Evolutionary conservation across 1,140 invertebrate species (phyloP).

Genomic region (Paraescarpia echinospica): DNA sequence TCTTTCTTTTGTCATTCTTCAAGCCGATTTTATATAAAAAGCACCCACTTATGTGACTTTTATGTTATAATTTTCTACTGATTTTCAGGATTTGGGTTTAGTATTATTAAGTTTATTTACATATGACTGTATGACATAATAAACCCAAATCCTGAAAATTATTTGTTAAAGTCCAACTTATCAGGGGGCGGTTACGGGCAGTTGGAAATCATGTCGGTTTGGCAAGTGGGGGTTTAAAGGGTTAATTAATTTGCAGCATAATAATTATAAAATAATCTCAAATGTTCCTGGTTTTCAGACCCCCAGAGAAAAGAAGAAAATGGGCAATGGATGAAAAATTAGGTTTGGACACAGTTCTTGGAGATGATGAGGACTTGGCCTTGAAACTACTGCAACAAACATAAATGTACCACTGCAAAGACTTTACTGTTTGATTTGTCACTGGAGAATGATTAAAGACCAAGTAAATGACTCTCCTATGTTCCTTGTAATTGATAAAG

Average conservation of each 20-base stretch:
- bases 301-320: background rate
- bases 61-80: too few species aligned
- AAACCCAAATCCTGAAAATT: too few species aligned
- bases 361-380: constrained; percentile 18
- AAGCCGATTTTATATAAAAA: too few species aligned
- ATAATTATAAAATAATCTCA: background rate
- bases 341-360: background rate
- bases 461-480: background rate
- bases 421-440: background rate
- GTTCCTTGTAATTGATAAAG: background rate
- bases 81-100: too few species aligned
- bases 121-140: too few species aligned
- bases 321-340: background rate
- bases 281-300: constrained; percentile 10
- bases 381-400: constrained; percentile 16
- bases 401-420: background rate
- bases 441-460: background rate
- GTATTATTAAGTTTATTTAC: too few species aligned
- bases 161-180: too few species aligned
- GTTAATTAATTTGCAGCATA: background rate
- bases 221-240: too few species aligned
- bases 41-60: too few species aligned
- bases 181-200: too few species aligned
- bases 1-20: too few species aligned
- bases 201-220: too few species aligned